Percentiles rank a stretch among this genome's conserved stretches.
phyloP scores from a whole-genome alignment of 2,888 invertebrate species.

The Epistrophella euchroma region DNA sequence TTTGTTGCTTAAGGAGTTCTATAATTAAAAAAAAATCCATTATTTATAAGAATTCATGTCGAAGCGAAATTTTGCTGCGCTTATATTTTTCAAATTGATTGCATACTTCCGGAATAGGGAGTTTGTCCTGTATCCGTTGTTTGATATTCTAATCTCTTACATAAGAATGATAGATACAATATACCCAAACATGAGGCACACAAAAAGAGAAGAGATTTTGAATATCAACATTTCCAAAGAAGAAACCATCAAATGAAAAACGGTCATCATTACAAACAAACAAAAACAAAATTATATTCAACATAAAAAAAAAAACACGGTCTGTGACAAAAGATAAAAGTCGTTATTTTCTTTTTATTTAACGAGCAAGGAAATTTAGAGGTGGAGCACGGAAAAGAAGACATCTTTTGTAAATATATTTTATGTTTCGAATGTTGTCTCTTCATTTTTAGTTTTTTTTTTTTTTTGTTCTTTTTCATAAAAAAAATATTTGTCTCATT shows the following conservation, averaged over 20 bases:
- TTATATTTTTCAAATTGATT: not conserved
- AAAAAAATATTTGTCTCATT: constrained; percentile 1
- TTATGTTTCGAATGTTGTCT: constrained; percentile 24
- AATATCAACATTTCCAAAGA: constrained; percentile 18
- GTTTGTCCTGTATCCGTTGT: not conserved
- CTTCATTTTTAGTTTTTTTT: constrained; percentile 23
- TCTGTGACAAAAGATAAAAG: constrained; percentile 57
- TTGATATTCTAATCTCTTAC: constrained; percentile 44
- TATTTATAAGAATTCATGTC: too few relatives aligned
- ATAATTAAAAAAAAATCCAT: too few relatives aligned
- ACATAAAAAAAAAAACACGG: constrained; percentile 29
- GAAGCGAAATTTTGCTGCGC: too few relatives aligned
- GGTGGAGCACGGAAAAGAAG: not conserved
- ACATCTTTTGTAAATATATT: constrained; percentile 16
- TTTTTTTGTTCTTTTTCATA: constrained; percentile 1
- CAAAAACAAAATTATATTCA: not conserved
- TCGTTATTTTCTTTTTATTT: constrained; percentile 2
- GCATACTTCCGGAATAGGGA: not conserved
- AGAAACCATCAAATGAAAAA: constrained; percentile 31
- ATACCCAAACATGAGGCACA: constrained; percentile 40
- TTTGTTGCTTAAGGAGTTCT: too few relatives aligned
- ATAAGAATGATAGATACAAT: constrained; percentile 48
- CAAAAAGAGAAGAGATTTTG: constrained; percentile 6
- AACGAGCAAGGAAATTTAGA: not conserved
- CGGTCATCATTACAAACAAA: constrained; percentile 24